Base-by-base conservation (phyloP, 1,140 invertebrate genomes). In the Zophobas atratus region DNA sequence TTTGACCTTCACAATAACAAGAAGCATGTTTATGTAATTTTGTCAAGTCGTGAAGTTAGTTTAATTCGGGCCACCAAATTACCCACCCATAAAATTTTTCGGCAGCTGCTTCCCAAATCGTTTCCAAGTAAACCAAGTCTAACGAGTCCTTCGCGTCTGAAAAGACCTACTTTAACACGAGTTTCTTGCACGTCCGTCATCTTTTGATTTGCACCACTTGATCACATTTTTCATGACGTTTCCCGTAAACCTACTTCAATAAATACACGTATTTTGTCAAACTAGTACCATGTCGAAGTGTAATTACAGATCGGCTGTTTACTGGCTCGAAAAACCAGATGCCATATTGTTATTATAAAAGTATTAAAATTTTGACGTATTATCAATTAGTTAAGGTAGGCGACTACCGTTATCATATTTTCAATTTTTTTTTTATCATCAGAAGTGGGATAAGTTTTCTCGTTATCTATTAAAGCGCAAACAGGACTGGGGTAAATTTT, bases 231-330 rank as follows among this genome's bases (percentile, higher is more conserved):
- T 67, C 60, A 33, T 32, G 39, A 67, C 60, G 43, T 36, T 67
- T 67, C 60, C 60, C 43, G 60, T 43, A 67, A 67, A 67, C 60
- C 60, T 67, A 67, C 60, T 67, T 67, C 39, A 36, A 43, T 67
- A 43, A 67, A 36, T 39, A 63, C 39, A 67, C 60, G 60, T 67
- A 67, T 32, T 67, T 67, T 67, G 38, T 67, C 38, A n/a, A 67
- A 43, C 60, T 43, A 33, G 60, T 43, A 67, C 38, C 60, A 67
- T 67, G 60, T 67, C 60, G 60, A 67, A 43, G 38, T 39, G 43
- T 67, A 67, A 67, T 67, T 67, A 67, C 39, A 67, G 60, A 67
- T 67, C 60, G 60, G 39, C 36, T 43, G 60, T 8, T 43, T 67
- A 67, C 38, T 43, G 60, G 33, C 38, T 67, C n/a, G 39, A 67